A percentile compares a stretch with the other conserved stretches of the same genome.
Evolutionary conservation across 2,797 vertebrate genomes (phyloP).

Genomic region (Acanthis flammea): DNA sequence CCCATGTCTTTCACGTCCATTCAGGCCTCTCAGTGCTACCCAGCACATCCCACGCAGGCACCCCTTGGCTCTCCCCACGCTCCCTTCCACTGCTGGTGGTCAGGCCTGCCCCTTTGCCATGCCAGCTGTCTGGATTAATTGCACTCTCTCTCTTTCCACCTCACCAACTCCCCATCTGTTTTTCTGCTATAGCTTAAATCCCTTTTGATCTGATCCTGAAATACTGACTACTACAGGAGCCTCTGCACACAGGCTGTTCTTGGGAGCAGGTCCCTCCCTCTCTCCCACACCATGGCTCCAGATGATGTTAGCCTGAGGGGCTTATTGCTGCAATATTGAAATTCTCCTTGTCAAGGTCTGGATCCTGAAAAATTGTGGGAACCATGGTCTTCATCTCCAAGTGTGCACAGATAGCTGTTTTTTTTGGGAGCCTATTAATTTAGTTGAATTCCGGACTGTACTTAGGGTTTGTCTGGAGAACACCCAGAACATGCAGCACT

Average conservation of each 20-base stretch:
- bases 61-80: not conserved
- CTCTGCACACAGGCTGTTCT: not conserved
- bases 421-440: not conserved
- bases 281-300: not conserved
- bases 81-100: constrained; percentile 14
- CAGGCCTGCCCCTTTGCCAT: not conserved
- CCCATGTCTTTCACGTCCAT: accelerated
- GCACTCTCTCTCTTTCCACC: constrained; percentile 22
- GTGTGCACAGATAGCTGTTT: not conserved
- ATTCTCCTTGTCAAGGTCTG: not conserved
- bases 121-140: constrained; percentile 60
- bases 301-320: not conserved
- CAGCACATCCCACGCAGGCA: accelerated
- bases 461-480: not conserved
- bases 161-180: constrained; percentile 59
- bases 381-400: not conserved
- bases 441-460: not conserved
- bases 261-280: not conserved
- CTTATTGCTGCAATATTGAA: not conserved
- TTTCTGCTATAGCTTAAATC: constrained; percentile 31
- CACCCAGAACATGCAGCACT: not conserved
- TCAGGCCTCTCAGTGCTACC: not conserved
- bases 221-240: not conserved
- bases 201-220: constrained; percentile 7
- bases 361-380: not conserved